Base-by-base conservation (phyloP, 1,140 invertebrate species). In the Drosophila tani region DNA sequence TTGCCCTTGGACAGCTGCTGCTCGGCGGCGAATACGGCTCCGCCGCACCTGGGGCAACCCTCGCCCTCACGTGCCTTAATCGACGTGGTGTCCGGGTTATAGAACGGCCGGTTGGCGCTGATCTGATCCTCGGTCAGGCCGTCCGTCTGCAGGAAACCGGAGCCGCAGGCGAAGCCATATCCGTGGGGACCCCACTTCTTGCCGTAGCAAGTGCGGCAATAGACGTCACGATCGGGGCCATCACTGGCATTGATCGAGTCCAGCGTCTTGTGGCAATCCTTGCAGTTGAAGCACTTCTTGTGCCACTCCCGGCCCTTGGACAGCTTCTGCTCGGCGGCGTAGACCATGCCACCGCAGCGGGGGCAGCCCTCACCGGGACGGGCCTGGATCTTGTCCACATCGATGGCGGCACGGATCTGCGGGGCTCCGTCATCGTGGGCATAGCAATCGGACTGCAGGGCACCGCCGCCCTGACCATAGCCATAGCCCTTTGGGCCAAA, bases 231-330 rank as follows among this genome's bases (percentile, higher is more conserved):
- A 86, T 98, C 96, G 35, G 97, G 97, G 29, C 97, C 97, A 91
- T 98, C 97, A 91, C 97, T 98, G 77, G 97, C 98, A 79, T 97
- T 97, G 90, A 98, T 98, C 19, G 98, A 99, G 92, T 99, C 98
- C 55, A 99, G 94, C 21, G 96, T 97, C 91, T 98, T 98, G 81
- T 96, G 96, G 93, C 98, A 99, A 81, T 97, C 97, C 93, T 95
- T 96, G 93, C 98, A 99, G 93, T 99, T 99, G 95, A 98, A 99
- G 94, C 98, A 99, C 93, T 99, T 99, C 94, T 98, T 96, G 94
- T 97, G 98, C 98, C 98, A 99, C 93, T 98, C 98, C 91, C 97
- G 95, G 63, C 96, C 95, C 92, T 97, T 97, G 40, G 97, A 97
- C 24, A 98, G 94, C 47, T 98, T 97, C 93, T 97, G 96, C 92